These are phyloP conservation scores for Stictocephala bisonia DNA, from an alignment of 2,888 invertebrate species.

Conservation along the genomic window DNA sequence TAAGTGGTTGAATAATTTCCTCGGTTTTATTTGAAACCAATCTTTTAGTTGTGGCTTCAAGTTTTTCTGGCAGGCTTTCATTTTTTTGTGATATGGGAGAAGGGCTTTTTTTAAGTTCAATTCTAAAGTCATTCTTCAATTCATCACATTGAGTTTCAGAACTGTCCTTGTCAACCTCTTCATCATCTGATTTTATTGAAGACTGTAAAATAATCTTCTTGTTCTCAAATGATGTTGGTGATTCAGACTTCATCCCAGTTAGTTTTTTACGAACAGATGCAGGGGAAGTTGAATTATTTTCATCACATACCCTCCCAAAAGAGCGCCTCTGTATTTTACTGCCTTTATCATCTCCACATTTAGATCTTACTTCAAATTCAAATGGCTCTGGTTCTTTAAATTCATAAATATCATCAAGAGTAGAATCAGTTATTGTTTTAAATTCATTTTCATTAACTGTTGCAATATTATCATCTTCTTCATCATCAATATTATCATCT, in stretches of 20 bases:
- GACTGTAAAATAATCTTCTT: constrained; percentile 43
- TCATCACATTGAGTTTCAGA: constrained; percentile 5
- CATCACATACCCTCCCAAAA: constrained; percentile 67
- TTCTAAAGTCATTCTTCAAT: neutral
- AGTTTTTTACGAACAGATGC: constrained; percentile 36
- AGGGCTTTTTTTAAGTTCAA: neutral
- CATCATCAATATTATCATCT: constrained; percentile 46
- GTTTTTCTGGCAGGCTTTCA: constrained; percentile 10
- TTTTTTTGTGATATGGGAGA: neutral
- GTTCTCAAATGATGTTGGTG: constrained; percentile 39
- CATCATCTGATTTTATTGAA: constrained; percentile 25
- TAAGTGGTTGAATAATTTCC: constrained; percentile 42
- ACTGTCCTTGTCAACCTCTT: constrained; percentile 26
- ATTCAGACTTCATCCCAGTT: constrained; percentile 41
- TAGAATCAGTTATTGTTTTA: constrained; percentile 40
- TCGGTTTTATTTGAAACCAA: constrained; percentile 61
- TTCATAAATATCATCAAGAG: constrained; percentile 78
- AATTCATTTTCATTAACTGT: constrained; percentile 32
- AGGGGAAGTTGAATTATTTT: constrained; percentile 44
- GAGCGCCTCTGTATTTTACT: constrained; percentile 61
- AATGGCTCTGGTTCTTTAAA: constrained; percentile 92
- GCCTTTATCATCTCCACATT: constrained; percentile 61
- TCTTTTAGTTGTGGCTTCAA: constrained; percentile 15
- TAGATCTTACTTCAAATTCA: constrained; percentile 79
- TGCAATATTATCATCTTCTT: constrained; percentile 45